Base-by-base conservation (phyloP, 2,888 invertebrate species). In the Dichetophora obliterata region DNA sequence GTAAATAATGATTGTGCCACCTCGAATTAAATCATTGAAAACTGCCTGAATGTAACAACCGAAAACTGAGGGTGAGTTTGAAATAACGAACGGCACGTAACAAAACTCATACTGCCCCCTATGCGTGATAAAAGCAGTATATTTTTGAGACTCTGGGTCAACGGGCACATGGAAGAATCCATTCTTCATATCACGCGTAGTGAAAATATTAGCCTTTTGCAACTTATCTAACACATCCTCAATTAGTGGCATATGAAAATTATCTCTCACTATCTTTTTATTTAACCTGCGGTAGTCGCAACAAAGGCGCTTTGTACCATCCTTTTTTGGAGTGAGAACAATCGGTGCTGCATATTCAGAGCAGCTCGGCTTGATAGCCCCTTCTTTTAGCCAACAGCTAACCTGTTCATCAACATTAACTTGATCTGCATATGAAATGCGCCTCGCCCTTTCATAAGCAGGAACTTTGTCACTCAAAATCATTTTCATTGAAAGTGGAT, bases 21-120 rank as follows among this genome's bases (percentile, higher is more conserved):
- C 50, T 43, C 65, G n/a, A 19, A 74, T 88, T 86, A 27, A 88
- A 87, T 65, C 52, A 6, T 37, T 27, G 43, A 75, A 65, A 8
- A 75, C 50, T 34, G 66, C 37, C 14, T 57, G 34, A 14, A 37
- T 63, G n/a, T 61, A 37, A 16, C 68, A 19, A 5, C 54, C 11
- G 24, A 68, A 70, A 6, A 74, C 70, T 43, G 74, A 66, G 1
- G 73, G 57, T 57, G 76, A 70, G 48, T 78, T 74, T 1, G 43
- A 74, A 34, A 75, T 65, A 3, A 69, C 61, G 31, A 31, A 31
- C 31, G 31, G 31, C 31, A 31, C 5, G 31, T 31, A 76, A 16
- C 37, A 63, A 34, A 72, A 78, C 31, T 78, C 75, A 34, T 59
- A 78, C 19, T 76, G 72, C 3, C 75, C 68, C n/a, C n/a, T n/a